These are phyloP conservation scores for Pachypsylla venusta DNA, from an alignment of 1,140 invertebrate species.

Conservation along the genomic window DNA sequence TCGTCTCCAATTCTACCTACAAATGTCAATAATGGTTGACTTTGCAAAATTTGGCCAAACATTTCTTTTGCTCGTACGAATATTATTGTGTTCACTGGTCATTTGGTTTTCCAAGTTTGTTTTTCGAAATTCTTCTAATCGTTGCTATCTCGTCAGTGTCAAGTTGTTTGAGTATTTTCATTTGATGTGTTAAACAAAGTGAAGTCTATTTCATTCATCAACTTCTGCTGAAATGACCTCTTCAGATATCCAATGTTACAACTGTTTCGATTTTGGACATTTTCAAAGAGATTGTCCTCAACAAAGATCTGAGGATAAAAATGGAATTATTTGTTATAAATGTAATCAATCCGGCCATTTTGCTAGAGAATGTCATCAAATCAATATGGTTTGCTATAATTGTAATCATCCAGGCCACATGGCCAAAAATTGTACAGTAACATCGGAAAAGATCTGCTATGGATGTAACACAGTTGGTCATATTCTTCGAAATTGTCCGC, in stretches of 20 bases:
- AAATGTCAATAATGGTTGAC: too few relatives aligned
- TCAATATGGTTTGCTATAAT: not conserved
- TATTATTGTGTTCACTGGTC: too few relatives aligned
- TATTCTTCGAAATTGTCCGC: not conserved
- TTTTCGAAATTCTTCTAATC: too few relatives aligned
- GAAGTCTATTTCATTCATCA: too few relatives aligned
- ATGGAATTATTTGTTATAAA: not conserved
- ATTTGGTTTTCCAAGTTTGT: too few relatives aligned
- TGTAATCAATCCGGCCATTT: not conserved
- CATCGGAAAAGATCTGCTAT: not conserved
- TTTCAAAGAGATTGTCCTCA: not conserved
- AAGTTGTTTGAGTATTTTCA: too few relatives aligned
- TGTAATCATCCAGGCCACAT: not conserved
- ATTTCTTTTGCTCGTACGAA: too few relatives aligned
- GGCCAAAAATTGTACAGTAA: not conserved
- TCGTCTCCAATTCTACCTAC: too few relatives aligned
- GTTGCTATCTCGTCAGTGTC: too few relatives aligned
- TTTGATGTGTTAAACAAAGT: too few relatives aligned
- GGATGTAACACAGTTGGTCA: not conserved
- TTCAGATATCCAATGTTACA: not conserved
- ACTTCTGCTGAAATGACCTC: constrained; percentile 4
- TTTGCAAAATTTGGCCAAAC: too few relatives aligned
- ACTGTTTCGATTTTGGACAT: constrained; percentile 6
- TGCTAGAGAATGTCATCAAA: not conserved
- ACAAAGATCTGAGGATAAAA: not conserved